Percentiles rank a stretch among this genome's conserved stretches.
These are phyloP conservation scores for Myotis daubentonii DNA, from an alignment of 2,797 vertebrate genomes.

Conservation along the genomic window DNA sequence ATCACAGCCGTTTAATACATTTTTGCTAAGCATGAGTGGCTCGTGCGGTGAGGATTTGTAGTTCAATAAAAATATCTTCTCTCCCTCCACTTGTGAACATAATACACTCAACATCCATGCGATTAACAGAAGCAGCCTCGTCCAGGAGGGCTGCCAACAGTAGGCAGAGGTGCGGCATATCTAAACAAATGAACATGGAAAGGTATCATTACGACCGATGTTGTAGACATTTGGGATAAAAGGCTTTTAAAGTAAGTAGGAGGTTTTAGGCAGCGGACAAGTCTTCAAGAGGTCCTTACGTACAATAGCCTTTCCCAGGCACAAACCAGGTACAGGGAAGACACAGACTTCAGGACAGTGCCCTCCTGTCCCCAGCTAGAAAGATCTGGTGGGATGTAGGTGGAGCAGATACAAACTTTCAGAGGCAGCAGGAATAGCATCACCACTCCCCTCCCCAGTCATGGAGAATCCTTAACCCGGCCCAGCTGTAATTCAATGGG, in stretches of 20 bases:
- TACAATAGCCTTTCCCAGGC: conserved; percentile 3
- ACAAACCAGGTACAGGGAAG: background rate
- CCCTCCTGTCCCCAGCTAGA: background rate
- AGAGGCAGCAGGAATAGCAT: background rate
- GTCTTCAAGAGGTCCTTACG: conserved; percentile 5
- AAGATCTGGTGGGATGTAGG: background rate
- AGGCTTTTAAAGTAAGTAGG: conserved; percentile 50
- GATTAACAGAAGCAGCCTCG: conserved; percentile 63
- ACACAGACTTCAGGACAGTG: background rate
- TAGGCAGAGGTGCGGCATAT: conserved; percentile 41
- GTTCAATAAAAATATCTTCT: conserved; percentile 70
- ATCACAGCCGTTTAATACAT: conserved; percentile 28
- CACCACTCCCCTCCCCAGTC: background rate
- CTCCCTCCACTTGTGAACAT: conserved; percentile 64
- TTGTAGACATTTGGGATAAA: conserved; percentile 63
- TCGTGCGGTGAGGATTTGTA: conserved; percentile 60
- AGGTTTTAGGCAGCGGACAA: conserved; percentile 38
- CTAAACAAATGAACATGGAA: conserved; percentile 63
- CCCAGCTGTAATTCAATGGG: background rate
- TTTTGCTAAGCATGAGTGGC: conserved; percentile 42
- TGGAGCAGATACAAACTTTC: background rate
- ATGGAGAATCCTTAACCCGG: background rate
- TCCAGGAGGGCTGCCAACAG: conserved; percentile 62
- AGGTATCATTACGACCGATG: conserved; percentile 67
- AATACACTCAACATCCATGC: conserved; percentile 61